Percentiles rank a stretch among this genome's conserved stretches.
Evolutionary conservation across 2,113 vertebrate species (phyloP).

Genomic region (Carlito syrichta): DNA sequence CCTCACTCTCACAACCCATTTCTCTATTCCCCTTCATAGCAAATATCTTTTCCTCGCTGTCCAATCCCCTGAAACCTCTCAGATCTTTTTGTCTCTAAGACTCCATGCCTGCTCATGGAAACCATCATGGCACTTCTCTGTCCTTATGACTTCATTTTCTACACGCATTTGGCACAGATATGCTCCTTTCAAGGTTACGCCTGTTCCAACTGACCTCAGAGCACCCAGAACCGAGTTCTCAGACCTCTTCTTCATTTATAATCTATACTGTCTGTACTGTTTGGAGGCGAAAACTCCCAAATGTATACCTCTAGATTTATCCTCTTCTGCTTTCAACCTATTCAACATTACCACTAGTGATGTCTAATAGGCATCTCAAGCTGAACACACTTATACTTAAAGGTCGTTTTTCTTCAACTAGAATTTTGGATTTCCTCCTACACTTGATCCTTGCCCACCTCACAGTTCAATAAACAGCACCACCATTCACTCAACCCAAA

Average conservation of each 20-base stretch:
- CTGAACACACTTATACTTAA: neutral
- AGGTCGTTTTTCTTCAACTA: no score
- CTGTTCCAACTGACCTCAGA: neutral
- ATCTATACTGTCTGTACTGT: neutral
- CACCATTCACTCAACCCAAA: neutral
- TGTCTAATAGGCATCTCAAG: neutral
- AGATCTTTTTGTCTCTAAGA: neutral
- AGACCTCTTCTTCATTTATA: neutral
- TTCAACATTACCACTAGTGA: neutral
- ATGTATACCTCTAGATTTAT: neutral
- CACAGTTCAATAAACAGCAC: neutral
- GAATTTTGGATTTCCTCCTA: neutral
- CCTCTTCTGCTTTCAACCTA: neutral
- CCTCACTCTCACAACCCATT: neutral
- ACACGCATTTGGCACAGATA: neutral
- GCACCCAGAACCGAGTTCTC: neutral
- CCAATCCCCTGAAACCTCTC: neutral
- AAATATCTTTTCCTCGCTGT: neutral
- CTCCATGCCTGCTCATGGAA: neutral
- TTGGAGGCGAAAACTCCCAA: neutral
- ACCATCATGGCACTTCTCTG: neutral
- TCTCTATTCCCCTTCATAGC: neutral
- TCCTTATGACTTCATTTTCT: neutral
- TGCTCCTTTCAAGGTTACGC: accelerated
- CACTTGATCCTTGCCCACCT: neutral